Conservation (phyloP, 2,113 vertebrate species). For the Oreochromis tanganicae region DNA sequence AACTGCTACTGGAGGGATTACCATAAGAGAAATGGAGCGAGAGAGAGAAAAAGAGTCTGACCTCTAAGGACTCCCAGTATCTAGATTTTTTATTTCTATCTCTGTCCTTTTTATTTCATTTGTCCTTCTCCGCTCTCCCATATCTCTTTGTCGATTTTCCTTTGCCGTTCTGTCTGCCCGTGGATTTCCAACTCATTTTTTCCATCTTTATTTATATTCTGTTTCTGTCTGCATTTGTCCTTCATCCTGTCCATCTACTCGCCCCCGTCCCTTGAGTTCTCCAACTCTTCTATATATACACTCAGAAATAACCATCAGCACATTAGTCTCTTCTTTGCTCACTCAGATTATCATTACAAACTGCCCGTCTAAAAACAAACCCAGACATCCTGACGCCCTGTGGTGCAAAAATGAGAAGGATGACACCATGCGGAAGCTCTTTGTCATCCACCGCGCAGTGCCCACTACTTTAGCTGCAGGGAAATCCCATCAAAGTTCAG, state of each 20-base stretch:
- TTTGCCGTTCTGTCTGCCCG: not conserved
- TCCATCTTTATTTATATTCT: conserved; percentile 1
- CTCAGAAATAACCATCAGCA: not conserved
- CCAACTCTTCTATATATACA: not conserved
- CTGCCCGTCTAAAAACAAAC: not conserved
- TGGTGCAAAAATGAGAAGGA: conserved; percentile 21
- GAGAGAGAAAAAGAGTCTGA: not conserved
- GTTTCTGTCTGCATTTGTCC: not conserved
- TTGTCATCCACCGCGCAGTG: not conserved
- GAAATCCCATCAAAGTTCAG: conserved; percentile 26
- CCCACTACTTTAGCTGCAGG: conserved; percentile 19
- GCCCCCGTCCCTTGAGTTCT: fast-evolving
- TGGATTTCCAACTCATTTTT: conserved; percentile 15
- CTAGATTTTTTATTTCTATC: conserved; percentile 20
- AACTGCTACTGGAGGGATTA: conserved; percentile 56
- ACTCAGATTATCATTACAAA: not conserved
- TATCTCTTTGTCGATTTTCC: not conserved
- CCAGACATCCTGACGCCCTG: conserved; percentile 15
- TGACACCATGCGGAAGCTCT: not conserved
- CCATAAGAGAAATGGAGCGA: conserved; percentile 8
- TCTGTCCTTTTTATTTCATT: not conserved
- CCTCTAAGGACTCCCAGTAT: conserved; percentile 6
- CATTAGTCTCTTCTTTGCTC: not conserved
- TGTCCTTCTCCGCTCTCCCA: conserved; percentile 8
- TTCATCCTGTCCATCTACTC: not conserved